Percentiles rank a stretch among this genome's conserved stretches.
Conservation (phyloP, 2,113 vertebrate species). For the Ameiurus melas region DNA sequence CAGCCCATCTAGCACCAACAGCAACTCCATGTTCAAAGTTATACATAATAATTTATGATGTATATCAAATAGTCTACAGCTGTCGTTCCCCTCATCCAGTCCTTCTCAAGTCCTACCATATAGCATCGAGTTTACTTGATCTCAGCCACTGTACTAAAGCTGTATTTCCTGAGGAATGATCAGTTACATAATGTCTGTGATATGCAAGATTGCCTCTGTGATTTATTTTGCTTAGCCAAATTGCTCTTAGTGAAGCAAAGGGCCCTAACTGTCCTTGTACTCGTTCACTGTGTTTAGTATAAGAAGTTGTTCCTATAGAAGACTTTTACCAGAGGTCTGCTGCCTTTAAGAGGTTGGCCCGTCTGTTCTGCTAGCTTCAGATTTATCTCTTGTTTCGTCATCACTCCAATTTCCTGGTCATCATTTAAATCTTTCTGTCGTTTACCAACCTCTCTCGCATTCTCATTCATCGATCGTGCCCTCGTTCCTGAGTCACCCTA, state of each 20-base stretch:
- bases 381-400: neutral
- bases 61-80: neutral
- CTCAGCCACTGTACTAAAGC: neutral
- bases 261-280: neutral
- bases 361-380: neutral
- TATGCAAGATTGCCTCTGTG: neutral
- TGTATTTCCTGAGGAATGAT: neutral
- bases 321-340: neutral
- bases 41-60: neutral
- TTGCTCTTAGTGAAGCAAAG: neutral
- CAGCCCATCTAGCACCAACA: neutral
- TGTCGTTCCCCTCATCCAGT: neutral
- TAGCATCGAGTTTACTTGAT: neutral
- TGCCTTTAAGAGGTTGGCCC: neutral
- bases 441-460: constrained; percentile 1
- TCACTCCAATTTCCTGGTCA: neutral
- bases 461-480: constrained; percentile 28
- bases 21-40: neutral
- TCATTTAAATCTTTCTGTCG: neutral
- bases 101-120: neutral
- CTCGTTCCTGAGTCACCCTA: constrained; percentile 29
- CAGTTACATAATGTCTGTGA: neutral
- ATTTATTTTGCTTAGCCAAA: neutral
- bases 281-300: neutral
- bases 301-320: neutral